Evolutionary conservation across 1,140 invertebrate genomes (phyloP).

Genomic region (Coptotermes formosanus): DNA sequence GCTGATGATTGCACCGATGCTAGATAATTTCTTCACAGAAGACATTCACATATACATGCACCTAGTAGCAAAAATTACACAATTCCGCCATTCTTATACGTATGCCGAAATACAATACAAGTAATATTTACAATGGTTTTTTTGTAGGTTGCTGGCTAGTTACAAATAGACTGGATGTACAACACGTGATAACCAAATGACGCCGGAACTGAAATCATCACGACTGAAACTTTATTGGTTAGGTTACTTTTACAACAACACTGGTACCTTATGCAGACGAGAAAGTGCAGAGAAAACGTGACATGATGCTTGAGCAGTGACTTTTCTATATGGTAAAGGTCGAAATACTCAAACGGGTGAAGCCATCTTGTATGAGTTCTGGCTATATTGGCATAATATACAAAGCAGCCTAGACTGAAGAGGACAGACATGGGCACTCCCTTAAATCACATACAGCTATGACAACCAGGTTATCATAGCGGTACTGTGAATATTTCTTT

Average conservation of each 20-base stretch:
- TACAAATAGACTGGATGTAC: neutral
- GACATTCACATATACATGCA: neutral
- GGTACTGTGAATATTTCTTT: too few relatives aligned
- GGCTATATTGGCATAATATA: neutral
- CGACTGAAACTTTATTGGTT: neutral
- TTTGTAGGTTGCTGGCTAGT: neutral
- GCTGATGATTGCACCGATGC: neutral
- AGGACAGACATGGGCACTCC: neutral
- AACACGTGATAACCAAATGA: neutral
- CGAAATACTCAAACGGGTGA: neutral
- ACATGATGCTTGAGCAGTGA: neutral
- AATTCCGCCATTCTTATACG: neutral
- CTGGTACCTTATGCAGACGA: neutral
- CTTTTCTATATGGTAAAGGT: neutral
- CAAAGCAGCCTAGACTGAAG: neutral
- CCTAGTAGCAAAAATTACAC: neutral
- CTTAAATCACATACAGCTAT: neutral
- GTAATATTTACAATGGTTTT: neutral
- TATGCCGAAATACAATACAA: neutral
- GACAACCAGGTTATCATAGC: too few relatives aligned
- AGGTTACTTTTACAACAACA: neutral
- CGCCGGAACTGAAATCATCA: neutral
- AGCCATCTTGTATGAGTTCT: neutral
- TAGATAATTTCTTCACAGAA: neutral
- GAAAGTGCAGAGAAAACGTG: neutral